A percentile compares a stretch with the other conserved stretches of the same genome.
phyloP scores from a whole-genome alignment of 2,797 vertebrate species.

The Carcharodon carcharias region DNA sequence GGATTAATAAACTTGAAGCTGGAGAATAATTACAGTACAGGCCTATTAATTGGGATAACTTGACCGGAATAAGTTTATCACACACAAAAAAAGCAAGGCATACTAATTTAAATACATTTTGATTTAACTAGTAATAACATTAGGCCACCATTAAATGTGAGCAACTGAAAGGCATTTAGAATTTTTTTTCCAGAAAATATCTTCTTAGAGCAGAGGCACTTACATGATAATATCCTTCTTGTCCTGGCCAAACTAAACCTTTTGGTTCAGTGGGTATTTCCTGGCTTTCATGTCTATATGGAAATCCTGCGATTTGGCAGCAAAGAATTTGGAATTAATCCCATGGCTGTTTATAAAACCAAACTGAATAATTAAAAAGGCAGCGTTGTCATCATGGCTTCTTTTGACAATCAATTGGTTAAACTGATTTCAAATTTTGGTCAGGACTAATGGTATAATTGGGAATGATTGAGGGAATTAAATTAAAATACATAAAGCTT shows the following conservation, averaged over 20 bases:
- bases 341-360: not conserved
- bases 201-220: conserved; percentile 41
- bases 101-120: not conserved
- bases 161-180: not conserved
- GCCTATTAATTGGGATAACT: not conserved
- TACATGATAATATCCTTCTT: conserved; percentile 61
- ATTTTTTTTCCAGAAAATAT: not conserved
- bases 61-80: not conserved
- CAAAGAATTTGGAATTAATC: not conserved
- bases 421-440: not conserved
- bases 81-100: too few species aligned
- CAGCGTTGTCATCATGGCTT: not conserved
- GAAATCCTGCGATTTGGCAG: conserved; percentile 47
- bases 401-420: not conserved
- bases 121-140: not conserved
- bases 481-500: not conserved
- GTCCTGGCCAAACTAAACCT: conserved; percentile 55
- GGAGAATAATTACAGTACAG: not conserved
- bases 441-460: not conserved
- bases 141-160: not conserved
- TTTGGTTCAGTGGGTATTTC: conserved; percentile 50
- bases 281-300: conserved; percentile 63
- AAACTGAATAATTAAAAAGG: not conserved
- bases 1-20: not conserved
- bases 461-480: not conserved